A percentile compares a stretch with the other conserved stretches of the same genome.
phyloP scores from a whole-genome alignment of 2,888 invertebrate species.

The Stomorhina lunata region DNA sequence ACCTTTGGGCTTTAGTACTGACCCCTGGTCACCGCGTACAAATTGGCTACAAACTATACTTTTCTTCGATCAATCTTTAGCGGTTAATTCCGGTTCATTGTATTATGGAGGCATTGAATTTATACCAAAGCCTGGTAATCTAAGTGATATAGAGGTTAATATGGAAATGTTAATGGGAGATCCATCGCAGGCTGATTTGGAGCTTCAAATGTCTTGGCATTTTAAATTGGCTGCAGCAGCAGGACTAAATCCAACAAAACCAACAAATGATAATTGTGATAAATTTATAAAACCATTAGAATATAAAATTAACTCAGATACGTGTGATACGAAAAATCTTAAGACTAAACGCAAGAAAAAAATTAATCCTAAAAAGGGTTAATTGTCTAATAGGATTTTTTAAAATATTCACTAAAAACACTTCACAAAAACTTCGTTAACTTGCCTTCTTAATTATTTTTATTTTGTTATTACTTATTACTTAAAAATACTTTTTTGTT shows the following conservation, averaged over 20 bases:
- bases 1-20: slow-evolving; percentile 96
- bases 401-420: too few relatives aligned
- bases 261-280: neutral
- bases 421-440: too few relatives aligned
- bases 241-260: neutral
- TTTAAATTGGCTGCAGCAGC: slow-evolving; percentile 55
- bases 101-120: slow-evolving; percentile 69
- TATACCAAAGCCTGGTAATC: slow-evolving; percentile 2
- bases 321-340: too few relatives aligned
- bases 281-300: neutral
- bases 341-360: slow-evolving; percentile 46
- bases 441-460: neutral
- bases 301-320: too few relatives aligned
- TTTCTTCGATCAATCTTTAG: slow-evolving; percentile 96
- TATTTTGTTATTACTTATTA: neutral
- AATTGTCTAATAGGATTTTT: neutral
- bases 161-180: slow-evolving; percentile 67
- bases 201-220: slow-evolving; percentile 67
- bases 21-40: slow-evolving; percentile 96
- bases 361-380: slow-evolving; percentile 39
- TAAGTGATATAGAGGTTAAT: slow-evolving; percentile 64
- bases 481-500: neutral
- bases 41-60: slow-evolving; percentile 98
- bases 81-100: slow-evolving; percentile 90
- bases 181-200: slow-evolving; percentile 61